Percentiles rank a stretch among this genome's conserved stretches.
phyloP scores from a whole-genome alignment of 2,113 vertebrate genomes.

The Pedetes capensis region DNA sequence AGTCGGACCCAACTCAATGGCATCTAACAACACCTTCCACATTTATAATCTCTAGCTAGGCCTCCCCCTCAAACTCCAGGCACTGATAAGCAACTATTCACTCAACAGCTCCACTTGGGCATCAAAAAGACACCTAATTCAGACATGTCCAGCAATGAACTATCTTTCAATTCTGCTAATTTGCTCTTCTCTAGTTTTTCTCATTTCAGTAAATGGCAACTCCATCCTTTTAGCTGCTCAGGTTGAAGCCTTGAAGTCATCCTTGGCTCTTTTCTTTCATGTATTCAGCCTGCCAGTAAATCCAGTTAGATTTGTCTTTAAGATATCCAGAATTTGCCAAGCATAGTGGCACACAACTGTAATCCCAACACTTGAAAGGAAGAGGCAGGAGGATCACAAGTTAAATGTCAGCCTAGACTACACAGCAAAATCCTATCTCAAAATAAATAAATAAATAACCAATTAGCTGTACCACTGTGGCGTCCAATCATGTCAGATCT shows the following conservation, averaged over 20 bases:
- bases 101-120: neutral
- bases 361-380: no score
- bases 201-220: constrained; percentile 15
- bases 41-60: neutral
- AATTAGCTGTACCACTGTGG: no score
- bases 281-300: neutral
- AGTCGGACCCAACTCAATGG: no score
- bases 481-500: no score
- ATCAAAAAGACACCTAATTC: neutral
- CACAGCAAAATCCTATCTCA: no score
- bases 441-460: no score
- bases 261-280: neutral
- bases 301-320: neutral
- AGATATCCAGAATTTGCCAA: neutral
- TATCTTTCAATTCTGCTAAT: neutral
- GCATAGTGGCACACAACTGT: no score
- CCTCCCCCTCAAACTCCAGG: neutral
- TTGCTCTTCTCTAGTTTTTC: neutral
- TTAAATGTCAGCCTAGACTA: no score
- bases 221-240: neutral
- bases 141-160: neutral
- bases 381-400: no score
- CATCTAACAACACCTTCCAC: no score
- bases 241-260: neutral
- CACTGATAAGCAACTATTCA: neutral